Conservation (phyloP, 2,113 vertebrate genomes). For the Bagarius yarrelli region DNA sequence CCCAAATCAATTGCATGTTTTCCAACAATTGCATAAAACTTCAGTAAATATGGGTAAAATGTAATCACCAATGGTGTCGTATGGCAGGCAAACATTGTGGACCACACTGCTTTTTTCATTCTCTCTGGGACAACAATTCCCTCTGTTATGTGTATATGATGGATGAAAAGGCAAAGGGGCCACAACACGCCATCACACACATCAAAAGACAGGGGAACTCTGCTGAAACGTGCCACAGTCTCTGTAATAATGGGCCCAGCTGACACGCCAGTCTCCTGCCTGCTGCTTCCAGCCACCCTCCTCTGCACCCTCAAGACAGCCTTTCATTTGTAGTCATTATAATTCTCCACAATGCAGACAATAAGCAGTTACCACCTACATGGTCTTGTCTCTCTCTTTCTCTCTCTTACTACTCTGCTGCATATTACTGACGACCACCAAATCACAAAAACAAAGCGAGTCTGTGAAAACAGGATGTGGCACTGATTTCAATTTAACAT, state of each 20-base stretch:
- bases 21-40: conserved; percentile 3
- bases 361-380: conserved; percentile 39
- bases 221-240: conserved; percentile 42
- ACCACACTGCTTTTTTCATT: conserved; percentile 39
- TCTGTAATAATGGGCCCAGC: conserved; percentile 34
- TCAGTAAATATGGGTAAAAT: neutral
- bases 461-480: neutral
- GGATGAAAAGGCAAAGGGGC: conserved; percentile 39
- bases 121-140: conserved; percentile 19
- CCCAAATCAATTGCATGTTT: neutral
- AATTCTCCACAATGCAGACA: conserved; percentile 42
- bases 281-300: conserved; percentile 5
- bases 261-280: conserved; percentile 35
- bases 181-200: conserved; percentile 43
- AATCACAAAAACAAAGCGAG: neutral
- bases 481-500: conserved; percentile 2
- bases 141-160: conserved; percentile 19
- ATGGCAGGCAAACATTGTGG: conserved; percentile 21
- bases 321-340: conserved; percentile 49
- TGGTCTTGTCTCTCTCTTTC: neutral
- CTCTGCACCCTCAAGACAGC: conserved; percentile 34
- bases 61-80: conserved; percentile 15
- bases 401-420: conserved; percentile 12
- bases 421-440: neutral
- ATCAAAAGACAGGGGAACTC: conserved; percentile 51